Evolutionary conservation across 1,140 invertebrate species (phyloP).

Genomic region (Lerema accius): DNA sequence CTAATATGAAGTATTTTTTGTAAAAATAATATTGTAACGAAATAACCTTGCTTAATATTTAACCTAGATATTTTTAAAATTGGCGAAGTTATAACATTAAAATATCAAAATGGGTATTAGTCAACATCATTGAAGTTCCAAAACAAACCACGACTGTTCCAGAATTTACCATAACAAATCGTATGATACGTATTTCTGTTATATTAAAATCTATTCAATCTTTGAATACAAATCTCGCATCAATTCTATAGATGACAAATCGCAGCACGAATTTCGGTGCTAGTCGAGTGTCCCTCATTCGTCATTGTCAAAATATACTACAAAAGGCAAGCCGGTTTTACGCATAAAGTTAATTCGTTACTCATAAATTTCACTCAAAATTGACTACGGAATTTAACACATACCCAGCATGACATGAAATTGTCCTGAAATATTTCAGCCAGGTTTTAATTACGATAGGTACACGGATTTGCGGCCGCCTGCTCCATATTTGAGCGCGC

Average conservation of each 20-base stretch:
- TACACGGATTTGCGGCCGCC: slow-evolving; percentile 6
- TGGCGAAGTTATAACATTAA: no score
- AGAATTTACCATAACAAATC: neutral
- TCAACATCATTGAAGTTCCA: no score
- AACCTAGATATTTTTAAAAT: no score
- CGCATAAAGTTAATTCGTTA: slow-evolving; percentile 38
- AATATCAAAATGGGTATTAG: no score
- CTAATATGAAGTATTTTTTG: no score
- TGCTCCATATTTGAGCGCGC: neutral
- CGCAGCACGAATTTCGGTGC: slow-evolving; percentile 40
- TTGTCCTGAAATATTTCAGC: slow-evolving; percentile 20
- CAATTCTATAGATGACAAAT: slow-evolving; percentile 48
- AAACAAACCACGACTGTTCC: no score
- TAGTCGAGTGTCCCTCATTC: slow-evolving; percentile 43
- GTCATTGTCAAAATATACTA: slow-evolving; percentile 47
- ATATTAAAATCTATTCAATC: neutral
- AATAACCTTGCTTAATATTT: no score
- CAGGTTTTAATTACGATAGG: slow-evolving; percentile 13
- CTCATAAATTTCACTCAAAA: slow-evolving; percentile 35
- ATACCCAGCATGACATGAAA: slow-evolving; percentile 12
- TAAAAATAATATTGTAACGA: no score
- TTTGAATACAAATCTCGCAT: neutral
- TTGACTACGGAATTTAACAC: slow-evolving; percentile 13
- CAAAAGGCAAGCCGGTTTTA: slow-evolving; percentile 39
- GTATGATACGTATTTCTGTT: neutral